A percentile compares a stretch with the other conserved stretches of the same genome.
Evolutionary conservation across 2,797 vertebrate genomes (phyloP).

Genomic region (Catharus ustulatus): DNA sequence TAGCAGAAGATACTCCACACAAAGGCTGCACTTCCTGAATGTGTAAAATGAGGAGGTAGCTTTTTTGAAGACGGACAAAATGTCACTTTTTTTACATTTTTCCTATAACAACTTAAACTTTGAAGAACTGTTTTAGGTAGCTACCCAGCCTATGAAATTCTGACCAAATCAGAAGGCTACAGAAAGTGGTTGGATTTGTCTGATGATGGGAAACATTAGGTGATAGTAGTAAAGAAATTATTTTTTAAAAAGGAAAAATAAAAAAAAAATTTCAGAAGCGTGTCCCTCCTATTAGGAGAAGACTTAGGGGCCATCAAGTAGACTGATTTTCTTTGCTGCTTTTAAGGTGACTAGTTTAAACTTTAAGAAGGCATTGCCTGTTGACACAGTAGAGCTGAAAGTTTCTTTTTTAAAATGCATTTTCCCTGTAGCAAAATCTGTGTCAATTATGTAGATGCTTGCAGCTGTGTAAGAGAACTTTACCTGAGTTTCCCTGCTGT

Average conservation of each 20-base stretch:
- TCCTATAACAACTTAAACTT: neutral
- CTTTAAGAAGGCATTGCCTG: neutral
- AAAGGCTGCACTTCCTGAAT: neutral
- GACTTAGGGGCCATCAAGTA: neutral
- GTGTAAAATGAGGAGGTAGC: neutral
- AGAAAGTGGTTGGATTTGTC: neutral
- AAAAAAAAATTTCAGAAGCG: neutral
- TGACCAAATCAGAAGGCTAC: neutral
- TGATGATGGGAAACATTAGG: neutral
- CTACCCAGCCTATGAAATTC: neutral
- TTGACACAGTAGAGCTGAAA: neutral
- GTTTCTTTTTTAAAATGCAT: neutral
- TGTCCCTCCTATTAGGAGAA: neutral
- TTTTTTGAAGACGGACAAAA: neutral
- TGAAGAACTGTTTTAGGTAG: neutral
- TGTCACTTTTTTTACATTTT: neutral
- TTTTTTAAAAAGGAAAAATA: neutral
- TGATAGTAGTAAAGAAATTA: neutral
- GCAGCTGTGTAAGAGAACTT: neutral
- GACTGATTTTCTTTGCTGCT: neutral
- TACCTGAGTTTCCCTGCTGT: neutral
- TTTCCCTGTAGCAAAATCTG: neutral
- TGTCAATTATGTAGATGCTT: neutral
- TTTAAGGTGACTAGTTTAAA: neutral
- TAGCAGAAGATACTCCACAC: neutral